Base-by-base conservation (phyloP, 2,113 vertebrate genomes). In the Engraulis encrasicolus region DNA sequence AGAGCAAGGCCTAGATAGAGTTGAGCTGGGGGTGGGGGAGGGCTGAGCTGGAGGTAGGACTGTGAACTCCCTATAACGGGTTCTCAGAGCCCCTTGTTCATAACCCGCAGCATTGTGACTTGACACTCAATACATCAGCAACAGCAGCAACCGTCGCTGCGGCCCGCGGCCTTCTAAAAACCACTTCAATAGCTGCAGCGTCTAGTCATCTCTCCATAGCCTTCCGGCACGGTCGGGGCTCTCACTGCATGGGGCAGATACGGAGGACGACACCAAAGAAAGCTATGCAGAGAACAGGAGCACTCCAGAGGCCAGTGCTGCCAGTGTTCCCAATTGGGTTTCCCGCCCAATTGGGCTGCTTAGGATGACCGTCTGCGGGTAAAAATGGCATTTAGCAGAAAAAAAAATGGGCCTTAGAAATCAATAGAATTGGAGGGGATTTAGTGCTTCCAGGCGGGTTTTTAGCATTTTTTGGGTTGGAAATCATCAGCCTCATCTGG, bases 1-100 rank as follows among this genome's bases (percentile, higher is more conserved):
- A 87, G 92, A 86, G 91, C 88, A 91, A 84, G 89, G 87, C 61
- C 81, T 85, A 86, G 87, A 90, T 90, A 84, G 80, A 87, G 34
- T 84, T 45, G 40, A 9, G 40, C 66, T 78, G 88, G 83, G 85
- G 88, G 61, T 50, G 81, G 82, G 83, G 83, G 45, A 34, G 37
- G 89, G n/a, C n/a, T n/a, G n/a, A n/a, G n/a, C n/a, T n/a, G n/a
- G n/a, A n/a, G n/a, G n/a, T n/a, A n/a, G n/a, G n/a, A n/a, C n/a
- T n/a, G n/a, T n/a, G n/a, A n/a, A 78, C 52, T 83, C 27, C 85
- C 77, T 54, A 71, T 83, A 88, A 90, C 89, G 38, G 78, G 83
- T 87, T 82, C 79, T 85, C 19, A 0, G 87, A 86, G n/a, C 89
- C 88, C 89, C 86, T 71, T 45, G 77, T 12, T 50, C 79, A 86